Percentiles rank a stretch among this genome's conserved stretches.
Evolutionary conservation across 2,797 vertebrate genomes (phyloP).

Genomic region (Sebastes iracundus): DNA sequence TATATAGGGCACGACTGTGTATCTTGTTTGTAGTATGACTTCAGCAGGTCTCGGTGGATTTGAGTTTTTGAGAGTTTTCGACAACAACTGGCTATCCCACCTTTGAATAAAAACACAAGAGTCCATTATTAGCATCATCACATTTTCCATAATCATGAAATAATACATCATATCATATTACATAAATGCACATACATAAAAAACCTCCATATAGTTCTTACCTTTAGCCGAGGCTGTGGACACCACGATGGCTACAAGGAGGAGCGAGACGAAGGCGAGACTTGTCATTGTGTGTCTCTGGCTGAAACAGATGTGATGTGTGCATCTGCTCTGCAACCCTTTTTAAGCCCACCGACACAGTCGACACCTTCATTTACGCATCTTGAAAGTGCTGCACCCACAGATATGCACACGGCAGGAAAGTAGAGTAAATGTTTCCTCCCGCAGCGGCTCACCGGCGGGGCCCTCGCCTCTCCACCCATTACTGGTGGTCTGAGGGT

Average conservation of each 20-base stretch:
- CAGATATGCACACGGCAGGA: conserved; percentile 46
- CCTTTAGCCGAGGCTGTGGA: conserved; percentile 46
- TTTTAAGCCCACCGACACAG: conserved; percentile 33
- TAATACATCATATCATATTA: not conserved
- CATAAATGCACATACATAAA: not conserved
- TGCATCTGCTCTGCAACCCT: not conserved
- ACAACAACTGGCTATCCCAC: conserved; percentile 64
- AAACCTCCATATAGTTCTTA: not conserved
- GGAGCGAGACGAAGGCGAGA: conserved; percentile 12
- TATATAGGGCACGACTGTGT: conserved; percentile 13
- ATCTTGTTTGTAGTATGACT: conserved; percentile 46
- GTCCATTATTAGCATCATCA: not conserved
- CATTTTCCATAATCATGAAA: not conserved
- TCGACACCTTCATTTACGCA: not conserved
- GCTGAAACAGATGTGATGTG: conserved; percentile 1
- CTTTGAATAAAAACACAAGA: conserved; percentile 34
- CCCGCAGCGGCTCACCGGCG: not conserved
- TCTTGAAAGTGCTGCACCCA: conserved; percentile 39
- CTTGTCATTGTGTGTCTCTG: conserved; percentile 43
- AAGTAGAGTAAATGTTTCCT: conserved; percentile 57
- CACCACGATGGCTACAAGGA: conserved; percentile 34
- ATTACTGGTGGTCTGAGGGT: conserved; percentile 45
- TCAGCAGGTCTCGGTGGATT: conserved; percentile 8
- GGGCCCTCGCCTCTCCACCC: not conserved
- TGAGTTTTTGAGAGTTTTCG: not conserved